A percentile compares a stretch with the other conserved stretches of the same genome.
Evolutionary conservation across 1,140 invertebrate species (phyloP).

Genomic region (Psilanteris sp.): DNA sequence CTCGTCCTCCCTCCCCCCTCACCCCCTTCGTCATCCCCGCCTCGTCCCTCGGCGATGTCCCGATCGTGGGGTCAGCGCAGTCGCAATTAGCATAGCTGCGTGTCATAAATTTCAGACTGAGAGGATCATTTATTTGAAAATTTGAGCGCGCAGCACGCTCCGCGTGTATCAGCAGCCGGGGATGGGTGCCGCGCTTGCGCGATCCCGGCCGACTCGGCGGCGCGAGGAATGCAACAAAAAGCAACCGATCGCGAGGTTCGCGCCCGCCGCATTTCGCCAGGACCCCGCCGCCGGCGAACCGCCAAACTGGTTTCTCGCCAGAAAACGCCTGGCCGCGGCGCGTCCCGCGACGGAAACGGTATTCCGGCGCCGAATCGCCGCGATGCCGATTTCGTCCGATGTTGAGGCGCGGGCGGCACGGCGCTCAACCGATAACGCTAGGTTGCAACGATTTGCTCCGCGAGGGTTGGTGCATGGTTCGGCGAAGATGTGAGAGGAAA

Average conservation of each 20-base stretch:
- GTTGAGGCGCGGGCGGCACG: too few relatives aligned
- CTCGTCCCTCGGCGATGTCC: slow-evolving; percentile 17
- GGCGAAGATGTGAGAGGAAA: too few relatives aligned
- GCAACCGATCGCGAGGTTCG: slow-evolving; percentile 27
- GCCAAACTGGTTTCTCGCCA: slow-evolving; percentile 51
- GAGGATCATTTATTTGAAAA: slow-evolving; percentile 65
- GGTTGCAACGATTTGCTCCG: too few relatives aligned
- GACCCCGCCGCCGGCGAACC: slow-evolving; percentile 51
- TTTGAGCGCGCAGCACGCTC: slow-evolving; percentile 55
- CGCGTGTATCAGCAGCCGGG: slow-evolving; percentile 53
- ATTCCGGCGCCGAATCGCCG: too few relatives aligned
- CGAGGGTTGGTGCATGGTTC: too few relatives aligned
- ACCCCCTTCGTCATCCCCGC: slow-evolving; percentile 19
- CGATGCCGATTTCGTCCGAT: too few relatives aligned
- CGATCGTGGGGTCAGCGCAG: slow-evolving; percentile 55
- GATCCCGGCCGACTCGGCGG: slow-evolving; percentile 34
- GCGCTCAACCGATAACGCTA: too few relatives aligned
- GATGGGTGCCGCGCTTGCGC: slow-evolving; percentile 46
- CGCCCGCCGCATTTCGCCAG: slow-evolving; percentile 31
- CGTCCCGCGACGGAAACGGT: too few relatives aligned
- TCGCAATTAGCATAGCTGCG: slow-evolving; percentile 65
- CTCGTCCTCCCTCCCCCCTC: too few relatives aligned
- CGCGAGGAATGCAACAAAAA: slow-evolving; percentile 61
- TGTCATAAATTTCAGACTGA: slow-evolving; percentile 62
- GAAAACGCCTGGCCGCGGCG: too few relatives aligned